A percentile compares a stretch with the other conserved stretches of the same genome.
These are phyloP conservation scores for Mirza zaza DNA, from an alignment of 2,113 vertebrate genomes.

Conservation along the genomic window DNA sequence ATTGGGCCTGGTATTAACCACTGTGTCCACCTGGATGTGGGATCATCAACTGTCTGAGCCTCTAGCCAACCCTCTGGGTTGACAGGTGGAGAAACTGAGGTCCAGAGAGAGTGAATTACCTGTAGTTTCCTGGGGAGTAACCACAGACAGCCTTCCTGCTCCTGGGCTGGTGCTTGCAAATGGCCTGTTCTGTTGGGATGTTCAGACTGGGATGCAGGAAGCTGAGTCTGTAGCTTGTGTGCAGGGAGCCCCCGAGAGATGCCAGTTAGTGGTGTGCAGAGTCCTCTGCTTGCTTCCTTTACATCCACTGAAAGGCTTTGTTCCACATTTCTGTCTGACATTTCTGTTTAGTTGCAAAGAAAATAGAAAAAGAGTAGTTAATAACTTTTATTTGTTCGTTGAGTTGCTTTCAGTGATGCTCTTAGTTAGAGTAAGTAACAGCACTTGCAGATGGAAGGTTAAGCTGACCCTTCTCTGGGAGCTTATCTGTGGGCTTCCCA, in stretches of 20 bases:
- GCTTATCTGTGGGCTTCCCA: neutral
- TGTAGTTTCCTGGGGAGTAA: neutral
- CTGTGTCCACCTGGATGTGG: neutral
- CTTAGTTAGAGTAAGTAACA: neutral
- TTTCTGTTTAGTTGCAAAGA: neutral
- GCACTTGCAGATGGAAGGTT: neutral
- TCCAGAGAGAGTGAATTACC: neutral
- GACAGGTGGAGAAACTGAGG: neutral
- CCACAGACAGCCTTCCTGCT: neutral
- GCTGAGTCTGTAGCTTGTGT: neutral
- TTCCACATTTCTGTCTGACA: neutral
- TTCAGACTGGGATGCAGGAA: neutral
- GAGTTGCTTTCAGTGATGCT: neutral
- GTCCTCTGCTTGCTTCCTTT: neutral
- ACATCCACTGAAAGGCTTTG: neutral
- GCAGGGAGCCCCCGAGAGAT: accelerated
- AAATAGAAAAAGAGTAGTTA: slow-evolving; percentile 3
- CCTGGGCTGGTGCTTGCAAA: neutral
- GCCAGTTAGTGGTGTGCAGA: neutral
- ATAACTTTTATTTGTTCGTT: neutral
- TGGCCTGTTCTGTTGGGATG: neutral
- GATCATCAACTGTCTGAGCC: neutral
- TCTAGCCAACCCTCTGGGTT: neutral
- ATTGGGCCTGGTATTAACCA: neutral
- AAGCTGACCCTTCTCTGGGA: neutral